Conservation (phyloP, 2,113 vertebrate species). For the Thryonomys swinderianus region DNA sequence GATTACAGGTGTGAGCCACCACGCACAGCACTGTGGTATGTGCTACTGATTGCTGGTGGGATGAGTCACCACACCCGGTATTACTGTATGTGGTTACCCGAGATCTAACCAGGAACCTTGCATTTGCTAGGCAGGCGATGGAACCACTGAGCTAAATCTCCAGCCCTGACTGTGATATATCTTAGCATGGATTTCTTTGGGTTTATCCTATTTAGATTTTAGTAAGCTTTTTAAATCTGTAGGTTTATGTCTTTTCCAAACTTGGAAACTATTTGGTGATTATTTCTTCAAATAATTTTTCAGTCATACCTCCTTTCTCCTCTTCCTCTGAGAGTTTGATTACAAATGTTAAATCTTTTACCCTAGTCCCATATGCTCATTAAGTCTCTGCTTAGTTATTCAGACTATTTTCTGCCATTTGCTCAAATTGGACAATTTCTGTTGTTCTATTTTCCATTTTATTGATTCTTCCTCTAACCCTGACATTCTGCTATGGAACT, state of each 20-base stretch:
- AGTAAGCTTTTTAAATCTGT: not conserved
- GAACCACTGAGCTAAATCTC: too few relatives aligned
- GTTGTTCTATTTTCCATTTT: not conserved
- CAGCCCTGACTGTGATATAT: too few relatives aligned
- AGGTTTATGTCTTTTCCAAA: slow-evolving; percentile 30
- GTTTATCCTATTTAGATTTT: not conserved
- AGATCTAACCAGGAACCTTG: too few relatives aligned
- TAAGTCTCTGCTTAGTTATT: slow-evolving; percentile 21
- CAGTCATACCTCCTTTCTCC: not conserved
- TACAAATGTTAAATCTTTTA: slow-evolving; percentile 45
- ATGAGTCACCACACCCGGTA: too few relatives aligned
- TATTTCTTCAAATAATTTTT: slow-evolving; percentile 35
- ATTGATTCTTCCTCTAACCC: slow-evolving; percentile 1
- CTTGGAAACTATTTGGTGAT: slow-evolving; percentile 33
- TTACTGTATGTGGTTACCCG: too few relatives aligned
- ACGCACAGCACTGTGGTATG: too few relatives aligned
- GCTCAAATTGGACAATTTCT: slow-evolving; percentile 25
- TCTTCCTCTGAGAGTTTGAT: slow-evolving; percentile 26
- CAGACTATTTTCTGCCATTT: slow-evolving; percentile 28
- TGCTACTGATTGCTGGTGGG: too few relatives aligned
- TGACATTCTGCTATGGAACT: slow-evolving; percentile 30
- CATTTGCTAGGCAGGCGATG: too few relatives aligned
- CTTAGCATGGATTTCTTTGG: not conserved
- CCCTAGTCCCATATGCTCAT: not conserved
- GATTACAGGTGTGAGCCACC: too few relatives aligned